A percentile compares a stretch with the other conserved stretches of the same genome.
phyloP scores from a whole-genome alignment of 2,888 invertebrate species.

The Caprella mutica region DNA sequence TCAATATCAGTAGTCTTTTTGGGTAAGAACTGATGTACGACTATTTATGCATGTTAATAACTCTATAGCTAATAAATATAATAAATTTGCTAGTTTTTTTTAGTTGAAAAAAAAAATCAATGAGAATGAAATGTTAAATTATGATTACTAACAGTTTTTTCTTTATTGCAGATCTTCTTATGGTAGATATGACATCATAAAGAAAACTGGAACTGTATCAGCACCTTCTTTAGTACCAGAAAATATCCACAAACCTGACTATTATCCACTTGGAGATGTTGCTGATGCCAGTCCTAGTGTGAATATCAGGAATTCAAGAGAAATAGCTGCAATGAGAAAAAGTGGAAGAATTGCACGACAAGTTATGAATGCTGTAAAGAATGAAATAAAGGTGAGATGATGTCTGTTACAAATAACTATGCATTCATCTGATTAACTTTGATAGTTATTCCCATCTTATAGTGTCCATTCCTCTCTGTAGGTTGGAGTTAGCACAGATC shows the following conservation, averaged over 20 bases:
- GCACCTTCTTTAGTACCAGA: background rate
- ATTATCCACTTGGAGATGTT: background rate
- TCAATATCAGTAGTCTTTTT: too few relatives aligned
- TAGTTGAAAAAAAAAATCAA: too few relatives aligned
- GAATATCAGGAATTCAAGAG: background rate
- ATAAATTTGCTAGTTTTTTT: too few relatives aligned
- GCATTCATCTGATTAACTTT: background rate
- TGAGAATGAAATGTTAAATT: too few relatives aligned
- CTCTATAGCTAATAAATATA: too few relatives aligned
- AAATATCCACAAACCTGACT: background rate
- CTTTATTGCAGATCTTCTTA: background rate
- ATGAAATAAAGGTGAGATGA: background rate
- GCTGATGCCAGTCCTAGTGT: background rate
- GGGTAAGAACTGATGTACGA: too few relatives aligned
- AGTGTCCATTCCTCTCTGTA: slow-evolving; percentile 13
- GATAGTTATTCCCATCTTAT: background rate
- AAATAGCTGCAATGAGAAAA: background rate
- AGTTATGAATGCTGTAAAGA: background rate
- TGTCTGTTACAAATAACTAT: background rate
- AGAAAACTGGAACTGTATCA: background rate
- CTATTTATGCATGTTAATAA: too few relatives aligned
- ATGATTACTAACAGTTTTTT: too few relatives aligned
- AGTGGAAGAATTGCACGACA: background rate
- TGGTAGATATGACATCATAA: background rate
- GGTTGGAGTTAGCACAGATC: slow-evolving; percentile 67